Evolutionary conservation across 2,888 invertebrate genomes (phyloP).

Genomic region (Mimumesa dahlbomi): DNA sequence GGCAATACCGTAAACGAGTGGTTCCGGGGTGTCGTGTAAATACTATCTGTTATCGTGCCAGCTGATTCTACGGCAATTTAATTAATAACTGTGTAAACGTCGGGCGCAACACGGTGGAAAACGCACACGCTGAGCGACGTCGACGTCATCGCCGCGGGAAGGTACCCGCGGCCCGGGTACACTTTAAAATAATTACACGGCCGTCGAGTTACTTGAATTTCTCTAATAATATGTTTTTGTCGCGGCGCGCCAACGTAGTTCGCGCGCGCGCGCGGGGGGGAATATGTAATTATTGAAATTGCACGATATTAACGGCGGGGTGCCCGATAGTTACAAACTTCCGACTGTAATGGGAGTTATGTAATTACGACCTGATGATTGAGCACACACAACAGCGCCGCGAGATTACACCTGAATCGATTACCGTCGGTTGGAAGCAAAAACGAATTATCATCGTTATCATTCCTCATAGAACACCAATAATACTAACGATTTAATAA

Average conservation of each 20-base stretch:
- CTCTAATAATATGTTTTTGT: neutral
- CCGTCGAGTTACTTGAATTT: neutral
- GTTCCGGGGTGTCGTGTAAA: no score
- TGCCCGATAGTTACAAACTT: neutral
- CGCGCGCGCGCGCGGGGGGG: no score
- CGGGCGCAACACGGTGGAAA: neutral
- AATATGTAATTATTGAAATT: slow-evolving; percentile 1
- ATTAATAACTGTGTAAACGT: neutral
- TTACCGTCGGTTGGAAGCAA: neutral
- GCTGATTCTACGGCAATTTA: no score
- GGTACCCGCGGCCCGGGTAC: no score
- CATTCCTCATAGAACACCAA: no score
- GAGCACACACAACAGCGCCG: neutral
- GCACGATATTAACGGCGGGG: neutral
- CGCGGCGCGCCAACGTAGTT: neutral
- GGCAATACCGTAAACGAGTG: no score
- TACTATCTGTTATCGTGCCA: no score
- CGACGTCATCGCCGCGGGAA: no score
- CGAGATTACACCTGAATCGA: neutral
- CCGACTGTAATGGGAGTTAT: neutral
- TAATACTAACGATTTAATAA: neutral
- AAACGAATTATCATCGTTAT: neutral
- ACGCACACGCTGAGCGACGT: no score
- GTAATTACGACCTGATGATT: slow-evolving; percentile 5
- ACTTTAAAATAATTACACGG: neutral